phyloP scores from a whole-genome alignment of 2,888 invertebrate genomes.

The Xiphydria camelus region DNA sequence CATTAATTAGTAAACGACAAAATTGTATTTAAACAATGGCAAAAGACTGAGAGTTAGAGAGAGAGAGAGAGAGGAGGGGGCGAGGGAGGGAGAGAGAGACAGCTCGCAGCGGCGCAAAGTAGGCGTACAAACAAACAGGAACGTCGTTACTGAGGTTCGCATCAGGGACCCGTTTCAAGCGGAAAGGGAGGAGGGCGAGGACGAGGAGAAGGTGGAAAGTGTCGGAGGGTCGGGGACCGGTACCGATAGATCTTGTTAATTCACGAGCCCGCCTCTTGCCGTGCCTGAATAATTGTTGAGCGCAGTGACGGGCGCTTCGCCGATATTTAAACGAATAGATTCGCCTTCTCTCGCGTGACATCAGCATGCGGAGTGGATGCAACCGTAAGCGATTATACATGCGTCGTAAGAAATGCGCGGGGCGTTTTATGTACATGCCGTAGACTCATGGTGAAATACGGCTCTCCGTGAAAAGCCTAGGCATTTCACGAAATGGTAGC shows the following conservation, averaged over 20 bases:
- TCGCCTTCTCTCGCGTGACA: no score
- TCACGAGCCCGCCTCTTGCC: slow-evolving; percentile 32
- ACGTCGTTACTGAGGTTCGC: slow-evolving; percentile 38
- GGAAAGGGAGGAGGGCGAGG: slow-evolving; percentile 10
- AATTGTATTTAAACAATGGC: slow-evolving; percentile 67
- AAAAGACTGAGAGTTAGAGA: slow-evolving; percentile 35
- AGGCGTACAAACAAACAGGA: slow-evolving; percentile 45
- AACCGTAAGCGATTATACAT: no score
- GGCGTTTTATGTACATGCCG: no score
- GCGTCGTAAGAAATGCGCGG: no score
- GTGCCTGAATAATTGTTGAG: slow-evolving; percentile 45
- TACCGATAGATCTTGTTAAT: slow-evolving; percentile 49
- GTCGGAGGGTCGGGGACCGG: slow-evolving; percentile 18
- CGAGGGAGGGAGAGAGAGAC: slow-evolving; percentile 13
- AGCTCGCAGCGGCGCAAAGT: slow-evolving; percentile 34
- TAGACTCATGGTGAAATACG: no score
- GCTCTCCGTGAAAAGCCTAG: no score
- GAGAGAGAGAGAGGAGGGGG: slow-evolving; percentile 20
- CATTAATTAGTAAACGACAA: slow-evolving; percentile 67
- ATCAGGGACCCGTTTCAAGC: no score
- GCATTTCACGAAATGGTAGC: no score
- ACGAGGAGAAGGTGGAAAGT: slow-evolving; percentile 12
- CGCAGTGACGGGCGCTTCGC: slow-evolving; percentile 28
- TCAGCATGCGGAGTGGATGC: no score
- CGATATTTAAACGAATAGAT: slow-evolving; percentile 43